phyloP scores from a whole-genome alignment of 2,797 vertebrate genomes.

The Macropodus opercularis region DNA sequence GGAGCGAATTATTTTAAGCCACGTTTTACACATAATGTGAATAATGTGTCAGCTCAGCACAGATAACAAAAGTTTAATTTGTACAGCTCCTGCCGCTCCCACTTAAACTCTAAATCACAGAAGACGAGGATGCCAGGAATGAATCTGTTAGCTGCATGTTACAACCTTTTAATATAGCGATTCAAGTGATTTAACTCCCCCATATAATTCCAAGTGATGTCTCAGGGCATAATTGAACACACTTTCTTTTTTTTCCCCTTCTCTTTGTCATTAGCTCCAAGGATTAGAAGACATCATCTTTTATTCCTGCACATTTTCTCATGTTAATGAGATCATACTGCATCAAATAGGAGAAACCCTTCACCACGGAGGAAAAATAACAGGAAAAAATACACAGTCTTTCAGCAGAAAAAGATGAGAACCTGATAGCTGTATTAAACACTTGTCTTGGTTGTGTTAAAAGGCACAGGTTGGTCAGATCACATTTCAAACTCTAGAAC shows the following conservation, averaged over 20 bases:
- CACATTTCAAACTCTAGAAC: constrained; percentile 75
- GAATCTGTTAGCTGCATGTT: constrained; percentile 67
- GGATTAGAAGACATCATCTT: constrained; percentile 51
- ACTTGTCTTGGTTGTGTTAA: constrained; percentile 86
- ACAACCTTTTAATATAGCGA: constrained; percentile 65
- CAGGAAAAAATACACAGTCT: constrained; percentile 75
- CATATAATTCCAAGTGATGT: constrained; percentile 62
- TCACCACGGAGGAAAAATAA: constrained; percentile 73
- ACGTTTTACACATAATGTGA: constrained; percentile 62
- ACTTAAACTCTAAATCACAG: constrained; percentile 54
- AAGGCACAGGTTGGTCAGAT: constrained; percentile 95
- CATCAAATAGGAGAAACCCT: constrained; percentile 59
- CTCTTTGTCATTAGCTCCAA: constrained; percentile 37
- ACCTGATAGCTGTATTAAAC: constrained; percentile 84
- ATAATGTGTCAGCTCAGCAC: constrained; percentile 63
- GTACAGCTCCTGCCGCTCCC: constrained; percentile 54
- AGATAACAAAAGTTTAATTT: constrained; percentile 67
- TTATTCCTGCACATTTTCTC: constrained; percentile 43
- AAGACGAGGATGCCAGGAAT: constrained; percentile 64
- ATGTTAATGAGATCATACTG: constrained; percentile 69
- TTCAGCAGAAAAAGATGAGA: constrained; percentile 80
- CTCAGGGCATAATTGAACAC: constrained; percentile 56
- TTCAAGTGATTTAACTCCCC: constrained; percentile 56
- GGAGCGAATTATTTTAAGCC: constrained; percentile 63
- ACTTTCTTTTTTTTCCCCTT: constrained; percentile 38